Conservation (phyloP, 2,888 invertebrate genomes). For the Idaea aversata region DNA sequence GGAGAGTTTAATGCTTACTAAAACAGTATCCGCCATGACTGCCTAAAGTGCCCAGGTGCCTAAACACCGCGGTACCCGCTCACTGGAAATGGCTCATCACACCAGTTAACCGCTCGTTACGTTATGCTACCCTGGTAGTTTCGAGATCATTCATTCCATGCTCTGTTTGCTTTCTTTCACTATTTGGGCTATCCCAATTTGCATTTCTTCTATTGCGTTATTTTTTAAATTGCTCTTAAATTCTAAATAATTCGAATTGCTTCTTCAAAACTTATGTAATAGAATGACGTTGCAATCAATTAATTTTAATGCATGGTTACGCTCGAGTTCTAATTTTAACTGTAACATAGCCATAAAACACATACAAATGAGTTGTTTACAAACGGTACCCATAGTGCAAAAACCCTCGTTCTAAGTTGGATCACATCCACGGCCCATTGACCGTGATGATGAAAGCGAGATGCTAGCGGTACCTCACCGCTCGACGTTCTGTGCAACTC, state of each 20-base stretch:
- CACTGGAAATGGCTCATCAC: slow-evolving; percentile 35
- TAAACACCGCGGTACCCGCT: background rate
- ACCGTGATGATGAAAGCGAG: slow-evolving; percentile 36
- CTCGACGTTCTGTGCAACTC: slow-evolving; percentile 28
- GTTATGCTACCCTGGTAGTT: slow-evolving; percentile 21
- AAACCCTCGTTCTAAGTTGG: slow-evolving; percentile 9
- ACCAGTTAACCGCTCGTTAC: slow-evolving; percentile 21
- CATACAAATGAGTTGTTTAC: background rate
- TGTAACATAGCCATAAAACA: background rate
- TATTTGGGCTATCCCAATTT: background rate
- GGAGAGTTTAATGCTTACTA: too few species aligned
- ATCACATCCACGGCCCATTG: slow-evolving; percentile 35
- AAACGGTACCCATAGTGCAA: slow-evolving; percentile 6
- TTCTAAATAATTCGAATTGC: background rate
- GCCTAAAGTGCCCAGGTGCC: too few species aligned
- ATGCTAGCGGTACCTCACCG: slow-evolving; percentile 27
- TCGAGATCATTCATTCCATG: background rate
- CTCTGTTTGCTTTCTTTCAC: slow-evolving; percentile 5
- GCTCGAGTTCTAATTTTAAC: background rate
- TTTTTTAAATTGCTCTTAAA: background rate
- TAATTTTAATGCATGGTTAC: background rate
- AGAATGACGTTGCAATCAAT: background rate
- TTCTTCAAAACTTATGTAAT: background rate
- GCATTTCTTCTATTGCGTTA: slow-evolving; percentile 1
- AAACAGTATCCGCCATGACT: background rate